Evolutionary conservation across 2,888 invertebrate species (phyloP).

Genomic region (Phaonia tiefii): DNA sequence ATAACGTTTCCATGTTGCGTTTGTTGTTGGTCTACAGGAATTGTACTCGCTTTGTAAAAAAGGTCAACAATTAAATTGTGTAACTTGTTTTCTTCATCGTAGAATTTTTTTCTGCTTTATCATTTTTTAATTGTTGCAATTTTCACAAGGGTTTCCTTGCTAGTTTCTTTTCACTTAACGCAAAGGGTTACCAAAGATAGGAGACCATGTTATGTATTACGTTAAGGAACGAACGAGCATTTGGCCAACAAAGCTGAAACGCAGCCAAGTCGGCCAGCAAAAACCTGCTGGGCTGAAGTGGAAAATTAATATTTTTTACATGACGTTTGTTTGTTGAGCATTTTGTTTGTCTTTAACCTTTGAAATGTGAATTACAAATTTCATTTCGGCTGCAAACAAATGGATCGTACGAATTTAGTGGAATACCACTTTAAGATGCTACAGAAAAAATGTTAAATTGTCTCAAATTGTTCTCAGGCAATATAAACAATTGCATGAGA

Average conservation of each 20-base stretch:
- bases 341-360: slow-evolving; percentile 32
- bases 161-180: not conserved
- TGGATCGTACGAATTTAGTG: too few species aligned
- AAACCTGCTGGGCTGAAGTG: too few species aligned
- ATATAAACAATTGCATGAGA: too few species aligned
- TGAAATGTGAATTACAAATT: not conserved
- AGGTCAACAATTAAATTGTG: slow-evolving; percentile 57
- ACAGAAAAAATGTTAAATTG: too few species aligned
- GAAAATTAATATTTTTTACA: not conserved
- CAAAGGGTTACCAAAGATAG: slow-evolving; percentile 4
- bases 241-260: too few species aligned
- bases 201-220: slow-evolving; percentile 1
- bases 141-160: slow-evolving; percentile 51
- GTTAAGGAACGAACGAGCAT: too few species aligned
- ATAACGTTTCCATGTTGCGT: not conserved
- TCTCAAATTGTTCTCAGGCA: too few species aligned
- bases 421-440: not conserved
- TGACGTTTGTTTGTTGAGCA: slow-evolving; percentile 13
- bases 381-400: not conserved
- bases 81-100: slow-evolving; percentile 32
- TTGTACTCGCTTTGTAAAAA: slow-evolving; percentile 13
- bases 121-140: slow-evolving; percentile 55
- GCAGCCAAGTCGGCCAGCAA: too few species aligned
- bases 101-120: slow-evolving; percentile 6
- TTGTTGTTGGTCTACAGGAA: not conserved